Evolutionary conservation across 2,888 invertebrate genomes (phyloP), one percentile per base, ranked within the genome.

Genomic region (Pimpla rufipes): DNA sequence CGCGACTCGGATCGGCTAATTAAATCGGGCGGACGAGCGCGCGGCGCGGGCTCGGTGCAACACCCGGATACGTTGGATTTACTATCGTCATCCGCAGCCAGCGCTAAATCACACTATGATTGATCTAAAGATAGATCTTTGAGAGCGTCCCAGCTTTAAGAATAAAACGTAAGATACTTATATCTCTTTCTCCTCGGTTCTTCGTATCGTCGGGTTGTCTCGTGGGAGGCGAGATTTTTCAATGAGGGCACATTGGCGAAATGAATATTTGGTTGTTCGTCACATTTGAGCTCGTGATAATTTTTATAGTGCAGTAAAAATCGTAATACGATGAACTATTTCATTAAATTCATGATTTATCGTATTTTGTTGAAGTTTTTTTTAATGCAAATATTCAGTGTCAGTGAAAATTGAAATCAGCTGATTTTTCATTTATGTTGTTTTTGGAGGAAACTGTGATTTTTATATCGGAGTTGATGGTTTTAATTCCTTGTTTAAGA

Each of bases 401-500:
- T n/a, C n/a, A n/a, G n/a, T n/a, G n/a, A n/a, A n/a, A n/a, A n/a
- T n/a, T n/a, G n/a, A n/a, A n/a, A n/a, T n/a, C n/a, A n/a, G 10
- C 16, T 7, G 16, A 6, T 37, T 45, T 66, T 18, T 57, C 10
- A 21, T 16, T 66, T 74, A 21, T 50, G 10, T n/a, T 35, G 10
- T n/a, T 35, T 37, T 73, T 55, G 40, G 35, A 40, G 57, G 29
- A 47, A 37, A 37, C 55, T 66, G 18, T 55, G 7, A 47, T 67
- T 13, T 52, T 55, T 29, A 47, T n/a, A 21, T 57, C 35, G 21
- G 35, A 8, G 42, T 59, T 55, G 62, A 70, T 35, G 18, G 40
- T 29, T 29, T 70, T 37, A 2, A 57, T 74, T 0, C 47, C 50
- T 57, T 59, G 21, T 80, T 77, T 75, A 92, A 88, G 86, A 96